Evolutionary conservation across 2,113 vertebrate genomes (phyloP).

Genomic region (Axis porcinus): DNA sequence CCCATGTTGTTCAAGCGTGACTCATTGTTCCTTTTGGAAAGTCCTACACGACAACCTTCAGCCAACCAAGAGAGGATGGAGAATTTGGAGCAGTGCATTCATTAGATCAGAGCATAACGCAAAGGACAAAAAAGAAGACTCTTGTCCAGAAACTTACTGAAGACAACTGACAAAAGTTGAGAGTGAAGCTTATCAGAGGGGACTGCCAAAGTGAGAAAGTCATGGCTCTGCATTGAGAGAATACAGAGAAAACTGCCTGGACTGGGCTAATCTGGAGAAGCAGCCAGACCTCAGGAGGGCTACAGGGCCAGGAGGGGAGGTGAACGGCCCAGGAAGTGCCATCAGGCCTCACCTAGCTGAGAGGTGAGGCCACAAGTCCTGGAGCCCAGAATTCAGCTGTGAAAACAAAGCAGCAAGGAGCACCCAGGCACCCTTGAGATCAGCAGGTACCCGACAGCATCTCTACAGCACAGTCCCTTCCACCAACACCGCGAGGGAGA

Average conservation of each 20-base stretch:
- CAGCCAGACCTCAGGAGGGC: not conserved
- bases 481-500: not conserved
- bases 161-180: not conserved
- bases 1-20: not conserved
- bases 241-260: not conserved
- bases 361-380: no score
- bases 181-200: not conserved
- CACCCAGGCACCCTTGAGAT: not conserved
- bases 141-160: not conserved
- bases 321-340: not conserved
- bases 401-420: not conserved
- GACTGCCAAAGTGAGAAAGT: not conserved
- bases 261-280: not conserved
- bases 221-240: not conserved
- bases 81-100: not conserved
- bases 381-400: not conserved
- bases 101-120: not conserved
- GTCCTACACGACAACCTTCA: not conserved
- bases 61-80: not conserved
- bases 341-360: not conserved
- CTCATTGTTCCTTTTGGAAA: not conserved
- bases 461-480: not conserved
- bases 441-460: not conserved
- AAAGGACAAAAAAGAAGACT: not conserved
- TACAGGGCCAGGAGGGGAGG: not conserved